Conservation (phyloP, 2,888 invertebrate genomes). For the Trachelus tabidus region DNA sequence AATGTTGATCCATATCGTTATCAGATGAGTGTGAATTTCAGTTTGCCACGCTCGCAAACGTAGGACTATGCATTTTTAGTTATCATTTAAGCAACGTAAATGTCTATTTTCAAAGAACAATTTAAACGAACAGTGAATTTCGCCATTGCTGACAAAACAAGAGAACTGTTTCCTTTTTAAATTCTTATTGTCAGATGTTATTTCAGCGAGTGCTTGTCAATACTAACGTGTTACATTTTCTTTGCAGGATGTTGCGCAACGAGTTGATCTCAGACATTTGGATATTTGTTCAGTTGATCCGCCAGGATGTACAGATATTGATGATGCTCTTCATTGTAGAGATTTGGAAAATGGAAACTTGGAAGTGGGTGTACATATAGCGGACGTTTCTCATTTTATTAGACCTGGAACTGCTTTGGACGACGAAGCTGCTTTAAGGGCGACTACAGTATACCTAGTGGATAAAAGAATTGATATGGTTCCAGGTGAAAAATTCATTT, state of each 20-base stretch:
- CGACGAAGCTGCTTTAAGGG: constrained; percentile 90
- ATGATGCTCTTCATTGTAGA: constrained; percentile 95
- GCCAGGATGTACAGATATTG: constrained; percentile 98
- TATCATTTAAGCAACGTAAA: not conserved
- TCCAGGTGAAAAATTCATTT: constrained; percentile 60
- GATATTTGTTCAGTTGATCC: constrained; percentile 97
- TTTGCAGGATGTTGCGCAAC: constrained; percentile 77
- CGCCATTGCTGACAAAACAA: constrained; percentile 26
- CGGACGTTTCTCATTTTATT: constrained; percentile 98
- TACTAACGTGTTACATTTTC: constrained; percentile 20
- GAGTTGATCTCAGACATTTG: constrained; percentile 86
- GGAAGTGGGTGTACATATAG: constrained; percentile 97
- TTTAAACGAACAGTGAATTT: constrained; percentile 12
- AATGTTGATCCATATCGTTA: constrained; percentile 29
- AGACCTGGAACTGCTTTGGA: constrained; percentile 93
- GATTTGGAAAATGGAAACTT: constrained; percentile 77
- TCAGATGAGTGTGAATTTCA: constrained; percentile 8
- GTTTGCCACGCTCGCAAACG: not conserved
- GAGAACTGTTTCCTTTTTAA: constrained; percentile 10
- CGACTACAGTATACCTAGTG: constrained; percentile 96
- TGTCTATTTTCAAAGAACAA: not conserved
- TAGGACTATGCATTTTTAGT: constrained; percentile 6
- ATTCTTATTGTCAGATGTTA: constrained; percentile 5
- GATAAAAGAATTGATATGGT: constrained; percentile 94
- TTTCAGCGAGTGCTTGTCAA: not conserved